Percentiles rank a stretch among this genome's conserved stretches.
These are phyloP conservation scores for Plebejus melissa DNA, from an alignment of 2,888 invertebrate species.

Conservation along the genomic window DNA sequence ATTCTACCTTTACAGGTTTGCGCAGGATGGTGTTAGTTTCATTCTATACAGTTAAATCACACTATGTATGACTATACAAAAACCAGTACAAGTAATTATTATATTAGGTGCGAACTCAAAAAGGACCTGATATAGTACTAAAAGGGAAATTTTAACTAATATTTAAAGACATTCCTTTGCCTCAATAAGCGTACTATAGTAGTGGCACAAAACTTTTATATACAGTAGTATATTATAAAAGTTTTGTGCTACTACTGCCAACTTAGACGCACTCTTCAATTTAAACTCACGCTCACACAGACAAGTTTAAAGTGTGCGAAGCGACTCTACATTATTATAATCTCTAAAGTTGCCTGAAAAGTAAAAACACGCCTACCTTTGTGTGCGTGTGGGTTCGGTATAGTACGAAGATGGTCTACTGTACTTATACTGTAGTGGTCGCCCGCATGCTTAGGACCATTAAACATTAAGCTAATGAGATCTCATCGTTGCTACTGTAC, in stretches of 20 bases:
- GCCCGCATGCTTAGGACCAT: constrained; percentile 71
- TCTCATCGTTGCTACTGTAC: constrained; percentile 41
- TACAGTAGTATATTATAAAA: neutral
- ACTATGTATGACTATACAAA: too few relatives aligned
- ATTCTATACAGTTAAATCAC: too few relatives aligned
- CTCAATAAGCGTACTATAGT: neutral
- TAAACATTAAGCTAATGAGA: constrained; percentile 69
- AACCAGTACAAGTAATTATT: neutral
- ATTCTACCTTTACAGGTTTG: too few relatives aligned
- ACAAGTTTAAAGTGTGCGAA: too few relatives aligned
- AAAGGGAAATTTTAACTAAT: neutral
- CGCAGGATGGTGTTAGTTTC: too few relatives aligned
- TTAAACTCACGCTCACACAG: neutral
- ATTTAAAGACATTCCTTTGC: too few relatives aligned
- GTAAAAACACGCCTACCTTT: neutral
- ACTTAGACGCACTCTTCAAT: neutral
- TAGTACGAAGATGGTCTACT: neutral
- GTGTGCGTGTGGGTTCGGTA: neutral
- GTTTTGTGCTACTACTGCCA: too few relatives aligned
- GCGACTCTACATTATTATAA: too few relatives aligned
- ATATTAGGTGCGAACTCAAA: neutral
- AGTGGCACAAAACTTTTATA: neutral
- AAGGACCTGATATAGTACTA: neutral
- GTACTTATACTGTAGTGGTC: constrained; percentile 33
- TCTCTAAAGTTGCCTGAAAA: too few relatives aligned